Evolutionary conservation across 2,113 vertebrate species (phyloP), one percentile per base, ranked within the genome.

Genomic region (Oxyruncus cristatus): DNA sequence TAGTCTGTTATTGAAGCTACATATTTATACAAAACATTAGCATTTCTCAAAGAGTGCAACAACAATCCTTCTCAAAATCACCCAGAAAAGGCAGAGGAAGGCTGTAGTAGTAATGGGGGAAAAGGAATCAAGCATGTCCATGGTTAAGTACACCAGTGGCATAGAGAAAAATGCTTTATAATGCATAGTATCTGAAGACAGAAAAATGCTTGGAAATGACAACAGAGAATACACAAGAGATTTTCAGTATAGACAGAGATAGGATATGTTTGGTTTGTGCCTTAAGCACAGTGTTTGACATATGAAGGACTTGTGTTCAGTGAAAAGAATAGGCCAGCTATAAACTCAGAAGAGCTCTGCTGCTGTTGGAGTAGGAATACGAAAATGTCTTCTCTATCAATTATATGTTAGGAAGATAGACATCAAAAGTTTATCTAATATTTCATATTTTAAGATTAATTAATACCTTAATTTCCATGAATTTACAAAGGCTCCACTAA

Each of bases 21-120:
- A 5, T 67, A 21, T 52, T 80, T 52, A 41, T 44, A 52, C 7
- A 67, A 73, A 56, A 44, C 27, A 67, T 50, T 39, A 50, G 3
- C 37, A 14, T 79, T 86, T 90, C 20, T 66, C 23, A n/a, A 37
- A 46, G 11, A 44, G 16, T 59, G 26, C 6, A 44, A 14, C 8
- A 56, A 23, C 27, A 72, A 8, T 53, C 26, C 27, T 65, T n/a
- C 39, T 72, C 28, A 56, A 83, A 83, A 62, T 35, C 23, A 55
- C 55, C 19, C 21, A 82, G 66, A 55, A 21, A 30, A 72, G 46
- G 7, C 30, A 16, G 26, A 80, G 13, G 24, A 68, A 75, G 26
- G n/a, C n/a, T 41, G 22, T 46, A 62, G 17, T 74, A 70, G n/a
- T 70, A 80, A 56, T 0, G 1, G 9, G 5, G 5, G 2, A 10